Evolutionary conservation across 2,888 invertebrate genomes (phyloP).

Genomic region (Sceliomorpha sp.): DNA sequence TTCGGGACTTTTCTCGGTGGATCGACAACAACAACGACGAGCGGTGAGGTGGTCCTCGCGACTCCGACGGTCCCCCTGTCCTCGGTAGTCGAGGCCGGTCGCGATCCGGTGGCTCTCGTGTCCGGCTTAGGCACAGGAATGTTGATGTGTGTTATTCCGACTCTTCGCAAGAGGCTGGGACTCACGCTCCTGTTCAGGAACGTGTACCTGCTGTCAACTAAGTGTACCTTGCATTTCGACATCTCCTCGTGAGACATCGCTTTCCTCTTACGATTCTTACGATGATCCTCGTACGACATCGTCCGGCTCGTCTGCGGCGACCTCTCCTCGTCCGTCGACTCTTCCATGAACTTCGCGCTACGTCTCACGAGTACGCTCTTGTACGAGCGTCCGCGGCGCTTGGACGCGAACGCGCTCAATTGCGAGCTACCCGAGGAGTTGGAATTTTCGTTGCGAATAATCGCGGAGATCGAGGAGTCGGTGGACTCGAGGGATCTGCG

Average conservation of each 20-base stretch:
- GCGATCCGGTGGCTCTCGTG: not conserved
- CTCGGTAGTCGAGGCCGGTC: constrained; percentile 24
- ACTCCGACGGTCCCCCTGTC: too few relatives aligned
- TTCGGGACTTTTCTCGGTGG: constrained; percentile 10
- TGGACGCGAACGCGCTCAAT: too few relatives aligned
- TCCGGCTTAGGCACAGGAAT: constrained; percentile 13
- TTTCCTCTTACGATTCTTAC: constrained; percentile 43
- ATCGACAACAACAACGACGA: not conserved
- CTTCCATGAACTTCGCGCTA: constrained; percentile 14
- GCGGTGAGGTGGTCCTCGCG: not conserved
- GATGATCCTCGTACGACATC: constrained; percentile 27
- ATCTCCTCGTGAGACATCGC: constrained; percentile 60
- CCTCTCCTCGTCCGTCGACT: constrained; percentile 1
- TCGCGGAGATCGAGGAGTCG: constrained; percentile 17
- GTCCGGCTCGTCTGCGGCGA: constrained; percentile 24
- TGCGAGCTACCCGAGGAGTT: constrained; percentile 26
- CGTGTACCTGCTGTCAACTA: constrained; percentile 70
- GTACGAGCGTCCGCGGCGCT: not conserved
- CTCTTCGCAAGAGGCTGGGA: constrained; percentile 55
- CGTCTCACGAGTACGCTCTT: constrained; percentile 20
- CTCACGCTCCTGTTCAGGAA: constrained; percentile 60
- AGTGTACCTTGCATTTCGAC: constrained; percentile 67
- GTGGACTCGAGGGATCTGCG: constrained; percentile 12
- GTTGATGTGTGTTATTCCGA: constrained; percentile 67
- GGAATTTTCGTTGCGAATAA: constrained; percentile 36